A percentile compares a stretch with the other conserved stretches of the same genome.
These are phyloP conservation scores for Prosapia bicincta DNA, from an alignment of 2,888 invertebrate genomes.

Conservation along the genomic window DNA sequence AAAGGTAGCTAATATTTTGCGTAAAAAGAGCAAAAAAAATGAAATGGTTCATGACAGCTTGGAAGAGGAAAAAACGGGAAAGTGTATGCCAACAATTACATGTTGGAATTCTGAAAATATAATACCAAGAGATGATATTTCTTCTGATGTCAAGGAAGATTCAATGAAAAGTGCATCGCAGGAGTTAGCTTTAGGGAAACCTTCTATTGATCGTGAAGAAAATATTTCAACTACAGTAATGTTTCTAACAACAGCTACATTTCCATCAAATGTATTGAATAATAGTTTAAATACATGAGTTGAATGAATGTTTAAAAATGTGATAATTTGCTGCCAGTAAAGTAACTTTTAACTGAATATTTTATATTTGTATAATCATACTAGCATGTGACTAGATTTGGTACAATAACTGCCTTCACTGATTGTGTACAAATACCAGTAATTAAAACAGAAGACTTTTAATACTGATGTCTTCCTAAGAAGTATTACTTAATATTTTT, in stretches of 20 bases:
- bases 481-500: background rate
- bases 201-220: background rate
- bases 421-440: background rate
- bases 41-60: background rate
- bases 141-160: background rate
- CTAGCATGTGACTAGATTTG: background rate
- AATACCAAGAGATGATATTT: background rate
- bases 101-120: background rate
- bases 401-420: background rate
- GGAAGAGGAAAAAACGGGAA: background rate
- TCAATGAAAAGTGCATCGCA: background rate
- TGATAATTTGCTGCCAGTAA: background rate
- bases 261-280: background rate
- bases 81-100: background rate
- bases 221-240: background rate
- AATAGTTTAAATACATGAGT: background rate
- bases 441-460: background rate
- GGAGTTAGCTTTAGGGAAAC: background rate
- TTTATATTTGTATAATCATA: background rate
- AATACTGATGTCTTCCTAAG: background rate
- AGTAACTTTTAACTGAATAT: background rate
- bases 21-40: background rate
- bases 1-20: slow-evolving; percentile 12
- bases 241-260: background rate
- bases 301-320: background rate